Evolutionary conservation across 2,797 vertebrate species (phyloP).

Genomic region (Alcedo atthis): DNA sequence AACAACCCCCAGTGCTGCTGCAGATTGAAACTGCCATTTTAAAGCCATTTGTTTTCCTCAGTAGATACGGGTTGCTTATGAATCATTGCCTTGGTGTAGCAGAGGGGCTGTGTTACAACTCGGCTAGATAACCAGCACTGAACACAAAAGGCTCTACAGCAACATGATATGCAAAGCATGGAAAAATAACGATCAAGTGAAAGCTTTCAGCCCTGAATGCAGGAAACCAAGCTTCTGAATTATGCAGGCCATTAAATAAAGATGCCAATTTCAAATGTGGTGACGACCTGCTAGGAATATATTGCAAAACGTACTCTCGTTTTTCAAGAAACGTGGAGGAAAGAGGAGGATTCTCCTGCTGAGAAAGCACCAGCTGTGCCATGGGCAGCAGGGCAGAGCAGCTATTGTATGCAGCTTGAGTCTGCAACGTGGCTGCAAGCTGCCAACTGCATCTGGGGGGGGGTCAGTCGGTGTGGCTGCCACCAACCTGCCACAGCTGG

Average conservation of each 20-base stretch:
- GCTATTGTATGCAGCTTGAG: fast-evolving
- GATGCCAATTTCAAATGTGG: not conserved
- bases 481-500: not conserved
- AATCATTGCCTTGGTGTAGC: not conserved
- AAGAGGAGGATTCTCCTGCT: not conserved
- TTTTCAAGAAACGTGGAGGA: not conserved
- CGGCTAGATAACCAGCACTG: not conserved
- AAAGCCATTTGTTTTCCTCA: not conserved
- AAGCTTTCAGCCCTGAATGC: not conserved
- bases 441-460: not conserved
- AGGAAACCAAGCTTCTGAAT: not conserved
- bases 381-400: not conserved
- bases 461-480: not conserved
- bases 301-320: not conserved
- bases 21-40: slow-evolving; percentile 22
- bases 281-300: not conserved
- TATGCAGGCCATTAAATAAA: not conserved
- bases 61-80: not conserved
- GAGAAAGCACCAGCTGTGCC: not conserved
- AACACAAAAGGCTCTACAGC: not conserved
- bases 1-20: not conserved
- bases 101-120: not conserved
- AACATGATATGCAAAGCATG: not conserved
- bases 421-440: fast-evolving
- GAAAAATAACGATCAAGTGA: not conserved